Evolutionary conservation across 2,888 invertebrate genomes (phyloP).

Genomic region (Chrysomela aeneicollis): DNA sequence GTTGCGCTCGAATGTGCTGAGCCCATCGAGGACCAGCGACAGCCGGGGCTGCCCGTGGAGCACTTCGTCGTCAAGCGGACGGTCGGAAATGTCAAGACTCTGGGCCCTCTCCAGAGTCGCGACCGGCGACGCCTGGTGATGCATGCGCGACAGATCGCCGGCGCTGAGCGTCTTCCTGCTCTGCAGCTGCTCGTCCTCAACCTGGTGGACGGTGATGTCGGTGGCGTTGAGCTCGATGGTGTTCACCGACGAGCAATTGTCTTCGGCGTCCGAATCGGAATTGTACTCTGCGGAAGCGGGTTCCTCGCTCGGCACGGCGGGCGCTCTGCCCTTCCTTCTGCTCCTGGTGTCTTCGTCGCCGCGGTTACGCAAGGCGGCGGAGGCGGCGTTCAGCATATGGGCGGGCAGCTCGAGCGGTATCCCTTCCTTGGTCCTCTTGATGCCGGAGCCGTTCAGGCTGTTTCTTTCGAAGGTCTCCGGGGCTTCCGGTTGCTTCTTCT

Average conservation of each 20-base stretch:
- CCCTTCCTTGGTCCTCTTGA: slow-evolving; percentile 67
- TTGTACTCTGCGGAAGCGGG: slow-evolving; percentile 53
- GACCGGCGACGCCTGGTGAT: slow-evolving; percentile 52
- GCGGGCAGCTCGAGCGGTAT: slow-evolving; percentile 76
- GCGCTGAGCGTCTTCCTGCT: slow-evolving; percentile 79
- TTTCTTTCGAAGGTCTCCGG: slow-evolving; percentile 57
- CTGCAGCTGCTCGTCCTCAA: slow-evolving; percentile 71
- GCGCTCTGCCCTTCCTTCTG: slow-evolving; percentile 78
- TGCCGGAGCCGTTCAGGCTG: slow-evolving; percentile 67
- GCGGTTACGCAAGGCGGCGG: slow-evolving; percentile 73
- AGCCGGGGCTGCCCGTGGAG: slow-evolving; percentile 67
- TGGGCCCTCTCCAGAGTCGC: slow-evolving; percentile 80
- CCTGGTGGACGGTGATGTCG: slow-evolving; percentile 78
- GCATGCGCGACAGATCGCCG: slow-evolving; percentile 79
- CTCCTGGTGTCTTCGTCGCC: slow-evolving; percentile 61
- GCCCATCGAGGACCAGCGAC: slow-evolving; percentile 70
- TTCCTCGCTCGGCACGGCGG: slow-evolving; percentile 67
- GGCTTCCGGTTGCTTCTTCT: slow-evolving; percentile 57
- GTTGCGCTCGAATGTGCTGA: slow-evolving; percentile 73
- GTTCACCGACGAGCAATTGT: slow-evolving; percentile 62
- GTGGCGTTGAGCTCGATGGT: slow-evolving; percentile 78
- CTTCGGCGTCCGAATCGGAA: slow-evolving; percentile 66
- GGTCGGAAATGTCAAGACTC: slow-evolving; percentile 77
- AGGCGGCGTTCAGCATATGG: slow-evolving; percentile 76
- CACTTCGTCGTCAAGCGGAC: slow-evolving; percentile 43